Evolutionary conservation across 2,113 vertebrate species (phyloP).

Genomic region (Cyanoderma ruficeps): DNA sequence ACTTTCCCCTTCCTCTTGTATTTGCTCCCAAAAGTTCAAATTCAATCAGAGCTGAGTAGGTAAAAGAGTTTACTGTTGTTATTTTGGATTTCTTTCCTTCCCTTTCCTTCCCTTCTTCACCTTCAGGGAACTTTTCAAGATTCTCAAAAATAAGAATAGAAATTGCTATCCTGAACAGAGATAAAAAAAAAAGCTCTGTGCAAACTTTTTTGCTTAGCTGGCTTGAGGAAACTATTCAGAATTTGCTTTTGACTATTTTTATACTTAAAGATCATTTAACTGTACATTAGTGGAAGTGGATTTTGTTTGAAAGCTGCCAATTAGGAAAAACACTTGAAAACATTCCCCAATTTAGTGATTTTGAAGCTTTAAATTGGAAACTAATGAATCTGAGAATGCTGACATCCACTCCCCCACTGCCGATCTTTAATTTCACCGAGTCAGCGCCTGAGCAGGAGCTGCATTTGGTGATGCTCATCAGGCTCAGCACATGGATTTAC

Average conservation of each 20-base stretch:
- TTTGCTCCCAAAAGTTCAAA: neutral
- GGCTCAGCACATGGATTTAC: neutral
- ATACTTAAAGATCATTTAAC: neutral
- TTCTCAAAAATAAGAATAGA: neutral
- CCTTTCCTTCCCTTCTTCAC: too few species aligned
- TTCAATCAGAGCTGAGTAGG: neutral
- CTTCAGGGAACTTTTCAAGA: neutral
- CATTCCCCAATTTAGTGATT: neutral
- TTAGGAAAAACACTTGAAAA: neutral
- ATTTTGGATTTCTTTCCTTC: neutral
- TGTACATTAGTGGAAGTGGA: neutral
- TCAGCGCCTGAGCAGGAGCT: neutral
- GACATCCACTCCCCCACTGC: neutral
- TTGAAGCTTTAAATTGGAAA: conserved; percentile 18
- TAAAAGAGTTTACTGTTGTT: neutral
- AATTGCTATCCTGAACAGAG: neutral
- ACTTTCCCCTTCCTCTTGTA: neutral
- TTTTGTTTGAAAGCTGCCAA: neutral
- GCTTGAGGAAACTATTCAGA: neutral
- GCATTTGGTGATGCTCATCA: neutral
- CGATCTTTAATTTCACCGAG: neutral
- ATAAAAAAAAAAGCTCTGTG: neutral
- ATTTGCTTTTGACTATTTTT: neutral
- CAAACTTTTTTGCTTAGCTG: neutral
- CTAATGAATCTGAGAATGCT: neutral